These are phyloP conservation scores for Whitmania pigra DNA, from an alignment of 1,140 invertebrate genomes.

Conservation along the genomic window DNA sequence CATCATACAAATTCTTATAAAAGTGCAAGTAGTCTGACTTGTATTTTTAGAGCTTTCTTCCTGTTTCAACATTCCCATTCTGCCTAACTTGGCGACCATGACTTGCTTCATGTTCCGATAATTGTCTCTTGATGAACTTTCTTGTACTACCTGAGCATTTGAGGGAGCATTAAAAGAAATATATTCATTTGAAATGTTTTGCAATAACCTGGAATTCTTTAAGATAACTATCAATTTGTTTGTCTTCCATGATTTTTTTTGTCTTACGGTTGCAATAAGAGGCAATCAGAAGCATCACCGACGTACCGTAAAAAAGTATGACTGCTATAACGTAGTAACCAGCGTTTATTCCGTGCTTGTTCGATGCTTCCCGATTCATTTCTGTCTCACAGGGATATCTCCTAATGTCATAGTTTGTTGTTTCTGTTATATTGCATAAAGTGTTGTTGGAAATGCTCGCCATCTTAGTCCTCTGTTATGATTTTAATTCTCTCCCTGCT, in stretches of 20 bases:
- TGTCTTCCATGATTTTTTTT: slow-evolving; percentile 9
- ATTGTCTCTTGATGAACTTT: slow-evolving; percentile 14
- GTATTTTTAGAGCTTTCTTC: no score
- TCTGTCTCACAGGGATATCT: no score
- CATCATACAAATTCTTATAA: no score
- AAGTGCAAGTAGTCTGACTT: no score
- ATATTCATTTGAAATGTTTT: background rate
- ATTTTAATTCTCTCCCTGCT: no score
- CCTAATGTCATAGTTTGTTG: no score
- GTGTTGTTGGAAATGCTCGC: no score
- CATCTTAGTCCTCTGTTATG: no score
- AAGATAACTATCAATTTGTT: slow-evolving; percentile 16
- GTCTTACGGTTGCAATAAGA: slow-evolving; percentile 15
- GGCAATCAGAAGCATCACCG: slow-evolving; percentile 16
- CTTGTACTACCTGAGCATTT: slow-evolving; percentile 1
- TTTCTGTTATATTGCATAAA: no score
- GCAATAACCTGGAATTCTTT: slow-evolving; percentile 15
- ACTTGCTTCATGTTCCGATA: slow-evolving; percentile 12
- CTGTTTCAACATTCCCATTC: background rate
- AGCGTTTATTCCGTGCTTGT: background rate
- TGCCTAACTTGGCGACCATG: slow-evolving; percentile 13
- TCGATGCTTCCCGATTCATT: no score
- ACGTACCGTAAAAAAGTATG: slow-evolving; percentile 9
- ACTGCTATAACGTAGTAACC: slow-evolving; percentile 18
- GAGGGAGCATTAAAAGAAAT: background rate